These are phyloP conservation scores for Eulemur macaco DNA, from an alignment of 2,113 vertebrate genomes.

Conservation along the genomic window DNA sequence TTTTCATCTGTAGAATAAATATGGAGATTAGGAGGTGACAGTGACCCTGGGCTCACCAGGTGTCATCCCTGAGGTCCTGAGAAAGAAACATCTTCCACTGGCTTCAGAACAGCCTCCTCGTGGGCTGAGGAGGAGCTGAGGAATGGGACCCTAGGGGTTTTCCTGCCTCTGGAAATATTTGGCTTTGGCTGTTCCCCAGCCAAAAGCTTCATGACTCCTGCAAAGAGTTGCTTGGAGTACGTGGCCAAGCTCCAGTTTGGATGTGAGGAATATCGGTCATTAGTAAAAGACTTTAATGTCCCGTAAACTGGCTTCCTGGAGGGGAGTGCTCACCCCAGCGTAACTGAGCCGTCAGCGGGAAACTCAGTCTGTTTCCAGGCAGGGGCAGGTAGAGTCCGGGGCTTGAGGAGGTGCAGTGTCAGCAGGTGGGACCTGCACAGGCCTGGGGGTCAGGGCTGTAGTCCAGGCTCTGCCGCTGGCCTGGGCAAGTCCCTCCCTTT, in stretches of 20 bases:
- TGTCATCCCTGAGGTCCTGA: background rate
- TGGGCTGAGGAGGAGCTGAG: slow-evolving; percentile 20
- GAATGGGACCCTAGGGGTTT: slow-evolving; percentile 61
- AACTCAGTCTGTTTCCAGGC: background rate
- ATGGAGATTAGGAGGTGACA: background rate
- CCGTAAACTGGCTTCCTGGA: slow-evolving; percentile 46
- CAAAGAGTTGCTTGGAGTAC: slow-evolving; percentile 24
- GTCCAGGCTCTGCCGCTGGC: background rate
- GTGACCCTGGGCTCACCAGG: background rate
- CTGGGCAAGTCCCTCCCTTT: background rate
- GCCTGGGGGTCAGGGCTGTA: background rate
- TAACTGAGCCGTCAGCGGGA: background rate
- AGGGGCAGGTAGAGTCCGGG: background rate
- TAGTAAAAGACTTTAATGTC: slow-evolving; percentile 32
- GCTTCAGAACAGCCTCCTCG: background rate
- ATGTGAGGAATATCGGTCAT: slow-evolving; percentile 54
- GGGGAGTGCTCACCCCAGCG: background rate
- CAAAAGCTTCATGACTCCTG: background rate
- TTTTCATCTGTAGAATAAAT: background rate
- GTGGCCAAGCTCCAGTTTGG: slow-evolving; percentile 54
- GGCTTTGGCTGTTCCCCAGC: slow-evolving; percentile 27
- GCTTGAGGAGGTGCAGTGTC: background rate
- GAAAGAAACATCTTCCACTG: background rate
- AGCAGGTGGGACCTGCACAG: background rate
- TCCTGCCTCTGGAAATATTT: slow-evolving; percentile 62